These are phyloP conservation scores for Micrasema longulum DNA, from an alignment of 1,140 invertebrate genomes.

Conservation along the genomic window DNA sequence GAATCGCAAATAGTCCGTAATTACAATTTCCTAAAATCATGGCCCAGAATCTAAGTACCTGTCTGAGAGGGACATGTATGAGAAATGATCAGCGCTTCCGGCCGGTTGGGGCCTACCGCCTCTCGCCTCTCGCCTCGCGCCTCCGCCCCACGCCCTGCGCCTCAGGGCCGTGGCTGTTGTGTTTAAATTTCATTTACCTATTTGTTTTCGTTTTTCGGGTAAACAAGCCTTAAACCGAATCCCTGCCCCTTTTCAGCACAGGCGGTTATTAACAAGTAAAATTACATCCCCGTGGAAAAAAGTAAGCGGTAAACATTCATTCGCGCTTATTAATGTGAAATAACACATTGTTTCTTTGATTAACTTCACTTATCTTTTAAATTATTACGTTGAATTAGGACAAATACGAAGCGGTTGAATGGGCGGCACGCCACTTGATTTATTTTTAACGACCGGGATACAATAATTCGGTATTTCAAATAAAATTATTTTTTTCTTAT, in stretches of 20 bases:
- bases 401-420: neutral
- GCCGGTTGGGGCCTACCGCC: conserved; percentile 1
- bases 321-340: neutral
- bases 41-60: conserved; percentile 40
- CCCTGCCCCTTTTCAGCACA: neutral
- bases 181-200: conserved; percentile 45
- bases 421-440: conserved; percentile 44
- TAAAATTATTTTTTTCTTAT: conserved; percentile 4
- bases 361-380: conserved; percentile 6
- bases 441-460: conserved; percentile 43
- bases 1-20: conserved; percentile 13
- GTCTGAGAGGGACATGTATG: conserved; percentile 38
- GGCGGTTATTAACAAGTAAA: conserved; percentile 7
- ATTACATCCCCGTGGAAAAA: conserved; percentile 16
- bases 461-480: conserved; percentile 24
- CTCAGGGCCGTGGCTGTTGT: conserved; percentile 12
- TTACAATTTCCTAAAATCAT: conserved; percentile 34
- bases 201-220: conserved; percentile 40
- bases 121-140: too few relatives aligned
- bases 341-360: conserved; percentile 12
- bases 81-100: conserved; percentile 44
- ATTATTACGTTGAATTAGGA: neutral
- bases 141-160: too few relatives aligned
- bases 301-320: conserved; percentile 2
- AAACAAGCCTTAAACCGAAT: conserved; percentile 26